Base-by-base conservation (phyloP, 2,113 vertebrate species). In the Gavialis gangeticus region DNA sequence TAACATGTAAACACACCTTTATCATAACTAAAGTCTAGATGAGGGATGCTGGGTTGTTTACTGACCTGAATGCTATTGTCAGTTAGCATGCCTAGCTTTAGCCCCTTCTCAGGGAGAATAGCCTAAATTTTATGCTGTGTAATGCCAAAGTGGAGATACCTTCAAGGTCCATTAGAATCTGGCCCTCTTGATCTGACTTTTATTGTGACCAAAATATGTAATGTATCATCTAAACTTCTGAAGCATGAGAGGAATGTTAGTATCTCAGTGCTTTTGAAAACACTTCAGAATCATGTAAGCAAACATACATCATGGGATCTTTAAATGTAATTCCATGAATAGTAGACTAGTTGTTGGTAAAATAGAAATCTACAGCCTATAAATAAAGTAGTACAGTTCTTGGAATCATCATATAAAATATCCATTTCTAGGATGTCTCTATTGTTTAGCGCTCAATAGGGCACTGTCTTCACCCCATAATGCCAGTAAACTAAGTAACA, bases 341-440 rank as follows among this genome's bases (percentile, higher is more conserved):
- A 46, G 46, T 46, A 46, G 46, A 46, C 46, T 17, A 62, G 4
- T 3, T 58, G 27, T 67, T 87, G 62, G 2, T 63, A 76, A 37
- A 81, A 91, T 94, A 89, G 27, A 0, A 64, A 58, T n/a, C 27
- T 17, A 79, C 88, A 94, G 76, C n/a, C 87, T 93, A n/a, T 55
- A 11, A n/a, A 30, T 2, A 21, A 91, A 82, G 6, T 0, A 0
- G 71, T 78, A 82, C 22, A 69, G 9, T 21, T 62, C 27, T 5
- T 66, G 17, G 46, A 4, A 82, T n/a, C 9, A 46, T 3, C n/a
- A 56, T 87, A 1, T 1, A 71, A 76, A 58, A 80, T 67, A 75
- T 19, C 5, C 69, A 12, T 11, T 59, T 12, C 55, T 27, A 59
- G 12, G 2, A 66, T 76, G 24, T 73, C 57, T 37, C 25, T 63